Conservation (phyloP, 2,797 vertebrate genomes). For the Menidia menidia region DNA sequence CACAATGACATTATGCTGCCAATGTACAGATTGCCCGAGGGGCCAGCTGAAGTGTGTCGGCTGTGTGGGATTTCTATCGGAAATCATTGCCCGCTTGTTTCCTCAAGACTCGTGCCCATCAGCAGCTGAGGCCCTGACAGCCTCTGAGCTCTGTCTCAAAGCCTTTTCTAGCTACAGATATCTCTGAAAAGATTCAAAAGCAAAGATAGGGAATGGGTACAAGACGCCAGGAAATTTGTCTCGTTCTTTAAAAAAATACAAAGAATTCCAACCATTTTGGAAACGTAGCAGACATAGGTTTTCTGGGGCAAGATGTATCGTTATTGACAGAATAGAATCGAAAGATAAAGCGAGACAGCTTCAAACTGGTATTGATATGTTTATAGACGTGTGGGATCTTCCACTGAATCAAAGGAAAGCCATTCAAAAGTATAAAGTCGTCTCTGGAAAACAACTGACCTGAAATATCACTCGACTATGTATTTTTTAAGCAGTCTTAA, state of each 20-base stretch:
- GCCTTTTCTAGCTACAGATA: constrained; percentile 14
- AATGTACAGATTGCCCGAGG: constrained; percentile 63
- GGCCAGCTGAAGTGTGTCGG: constrained; percentile 61
- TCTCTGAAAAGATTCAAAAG: constrained; percentile 29
- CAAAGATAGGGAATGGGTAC: constrained; percentile 30
- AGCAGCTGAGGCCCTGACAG: constrained; percentile 54
- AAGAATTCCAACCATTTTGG: constrained; percentile 8
- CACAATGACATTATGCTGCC: constrained; percentile 61
- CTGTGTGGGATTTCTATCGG: constrained; percentile 72
- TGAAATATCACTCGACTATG: not conserved
- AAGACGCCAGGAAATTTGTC: constrained; percentile 10
- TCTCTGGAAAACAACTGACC: not conserved
- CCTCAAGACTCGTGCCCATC: constrained; percentile 68
- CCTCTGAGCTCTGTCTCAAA: constrained; percentile 38
- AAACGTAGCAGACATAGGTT: constrained; percentile 7
- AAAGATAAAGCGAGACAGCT: not conserved
- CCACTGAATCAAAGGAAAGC: not conserved
- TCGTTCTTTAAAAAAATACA: constrained; percentile 3
- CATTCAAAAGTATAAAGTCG: not conserved
- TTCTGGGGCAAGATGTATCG: not conserved
- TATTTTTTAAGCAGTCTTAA: not conserved
- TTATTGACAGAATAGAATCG: constrained; percentile 10
- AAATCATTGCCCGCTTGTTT: constrained; percentile 78
- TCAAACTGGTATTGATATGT: constrained; percentile 3
- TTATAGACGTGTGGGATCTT: not conserved